A percentile compares a stretch with the other conserved stretches of the same genome.
Evolutionary conservation across 1,140 invertebrate genomes (phyloP).

Genomic region (Drosophila jambulina): DNA sequence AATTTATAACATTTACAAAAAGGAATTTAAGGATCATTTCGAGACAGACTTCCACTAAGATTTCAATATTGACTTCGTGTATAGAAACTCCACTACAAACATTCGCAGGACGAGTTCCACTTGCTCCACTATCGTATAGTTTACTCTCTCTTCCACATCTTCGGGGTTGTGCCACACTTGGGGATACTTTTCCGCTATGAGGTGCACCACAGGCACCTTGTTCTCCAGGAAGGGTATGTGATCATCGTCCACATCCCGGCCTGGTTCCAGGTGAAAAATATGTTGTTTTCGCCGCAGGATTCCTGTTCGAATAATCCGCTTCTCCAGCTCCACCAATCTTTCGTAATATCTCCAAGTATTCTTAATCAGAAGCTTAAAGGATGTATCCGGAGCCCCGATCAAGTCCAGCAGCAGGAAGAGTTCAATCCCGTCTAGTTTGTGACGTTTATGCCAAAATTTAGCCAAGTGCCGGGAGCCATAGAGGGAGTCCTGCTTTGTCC

Average conservation of each 20-base stretch:
- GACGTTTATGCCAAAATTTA: conserved; percentile 87
- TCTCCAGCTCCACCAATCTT: conserved; percentile 88
- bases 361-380: conserved; percentile 90
- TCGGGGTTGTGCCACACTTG: not conserved
- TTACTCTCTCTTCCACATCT: not conserved
- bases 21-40: too few species aligned
- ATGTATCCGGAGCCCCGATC: conserved; percentile 92
- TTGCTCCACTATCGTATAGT: conserved; percentile 25
- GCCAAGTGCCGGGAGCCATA: conserved; percentile 97
- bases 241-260: conserved; percentile 93
- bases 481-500: conserved; percentile 93
- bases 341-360: conserved; percentile 90
- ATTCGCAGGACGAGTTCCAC: conserved; percentile 22
- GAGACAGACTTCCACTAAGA: too few species aligned
- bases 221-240: conserved; percentile 94
- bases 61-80: not conserved
- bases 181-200: conserved; percentile 51
- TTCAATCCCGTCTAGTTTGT: conserved; percentile 86
- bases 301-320: conserved; percentile 86
- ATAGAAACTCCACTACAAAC: conserved; percentile 31
- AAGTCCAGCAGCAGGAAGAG: conserved; percentile 96
- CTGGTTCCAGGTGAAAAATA: conserved; percentile 86
- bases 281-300: conserved; percentile 79
- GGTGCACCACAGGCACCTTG: conserved; percentile 86
- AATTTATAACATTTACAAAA: not conserved